phyloP scores from a whole-genome alignment of 2,113 vertebrate genomes.

The Antechinus flavipes region DNA sequence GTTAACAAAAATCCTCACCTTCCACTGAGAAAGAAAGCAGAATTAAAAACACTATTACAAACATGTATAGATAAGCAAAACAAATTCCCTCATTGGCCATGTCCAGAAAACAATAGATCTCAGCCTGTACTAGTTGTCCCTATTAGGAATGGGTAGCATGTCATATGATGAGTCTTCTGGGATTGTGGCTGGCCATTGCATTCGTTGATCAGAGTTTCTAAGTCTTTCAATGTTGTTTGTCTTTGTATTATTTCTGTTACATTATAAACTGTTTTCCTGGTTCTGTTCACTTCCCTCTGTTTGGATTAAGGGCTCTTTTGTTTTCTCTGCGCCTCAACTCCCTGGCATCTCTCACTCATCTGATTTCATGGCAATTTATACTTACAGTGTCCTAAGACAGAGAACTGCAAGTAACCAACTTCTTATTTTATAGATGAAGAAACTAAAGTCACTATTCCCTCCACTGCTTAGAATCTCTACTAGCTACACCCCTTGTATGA shows the following conservation, averaged over 20 bases:
- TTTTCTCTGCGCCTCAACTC: background rate
- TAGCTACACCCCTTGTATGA: background rate
- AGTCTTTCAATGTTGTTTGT: background rate
- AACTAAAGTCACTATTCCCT: background rate
- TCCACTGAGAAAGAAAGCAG: background rate
- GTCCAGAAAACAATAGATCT: background rate
- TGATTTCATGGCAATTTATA: background rate
- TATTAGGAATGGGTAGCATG: background rate
- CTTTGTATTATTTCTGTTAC: background rate
- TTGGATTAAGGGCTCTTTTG: background rate
- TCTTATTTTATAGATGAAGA: background rate
- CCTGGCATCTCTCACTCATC: background rate
- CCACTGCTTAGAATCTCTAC: background rate
- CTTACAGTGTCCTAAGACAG: background rate
- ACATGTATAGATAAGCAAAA: background rate
- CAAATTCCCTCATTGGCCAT: background rate
- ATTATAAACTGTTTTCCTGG: background rate
- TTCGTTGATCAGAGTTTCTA: background rate
- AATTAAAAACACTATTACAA: background rate
- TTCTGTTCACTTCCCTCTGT: background rate
- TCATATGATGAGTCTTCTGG: background rate
- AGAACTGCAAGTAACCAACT: background rate
- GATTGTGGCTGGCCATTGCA: background rate
- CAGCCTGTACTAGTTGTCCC: background rate
- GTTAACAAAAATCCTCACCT: background rate